Percentiles rank a stretch among this genome's conserved stretches.
Conservation (phyloP, 2,888 invertebrate genomes). For the Cosmorhoe ocellata region DNA sequence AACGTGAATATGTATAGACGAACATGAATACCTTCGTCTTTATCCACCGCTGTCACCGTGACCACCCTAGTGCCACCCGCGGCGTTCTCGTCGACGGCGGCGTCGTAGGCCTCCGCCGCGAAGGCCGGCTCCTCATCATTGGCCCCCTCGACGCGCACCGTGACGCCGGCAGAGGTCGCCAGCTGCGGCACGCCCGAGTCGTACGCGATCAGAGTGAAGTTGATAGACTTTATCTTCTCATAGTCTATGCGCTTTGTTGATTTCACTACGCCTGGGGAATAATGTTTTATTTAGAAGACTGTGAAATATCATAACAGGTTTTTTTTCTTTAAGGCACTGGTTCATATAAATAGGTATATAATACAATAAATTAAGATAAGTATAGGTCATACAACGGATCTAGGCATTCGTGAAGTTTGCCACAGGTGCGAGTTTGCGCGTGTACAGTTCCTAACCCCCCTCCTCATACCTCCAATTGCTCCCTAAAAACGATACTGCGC, state of each 20-base stretch:
- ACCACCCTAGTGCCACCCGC: constrained; percentile 87
- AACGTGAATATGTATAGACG: no score
- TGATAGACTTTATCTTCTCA: constrained; percentile 88
- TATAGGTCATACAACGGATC: no score
- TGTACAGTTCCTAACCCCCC: no score
- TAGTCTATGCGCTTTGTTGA: constrained; percentile 91
- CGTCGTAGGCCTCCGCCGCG: constrained; percentile 85
- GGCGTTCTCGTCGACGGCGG: constrained; percentile 89
- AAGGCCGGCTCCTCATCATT: constrained; percentile 95
- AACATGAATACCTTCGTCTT: constrained; percentile 90
- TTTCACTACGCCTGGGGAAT: constrained; percentile 85
- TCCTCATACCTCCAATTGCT: no score
- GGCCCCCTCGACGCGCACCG: constrained; percentile 89
- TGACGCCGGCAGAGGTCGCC: constrained; percentile 89
- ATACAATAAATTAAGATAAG: no score
- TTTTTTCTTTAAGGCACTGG: no score
- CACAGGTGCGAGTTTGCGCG: no score
- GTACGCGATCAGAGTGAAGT: constrained; percentile 90
- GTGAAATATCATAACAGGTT: no score
- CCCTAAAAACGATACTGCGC: no score
- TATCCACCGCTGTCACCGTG: constrained; percentile 89
- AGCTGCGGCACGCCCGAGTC: constrained; percentile 94
- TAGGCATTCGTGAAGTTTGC: no score
- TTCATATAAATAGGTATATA: no score
- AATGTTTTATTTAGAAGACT: no score